These are phyloP conservation scores for Eciton burchellii DNA, from an alignment of 1,140 invertebrate species.

Conservation along the genomic window DNA sequence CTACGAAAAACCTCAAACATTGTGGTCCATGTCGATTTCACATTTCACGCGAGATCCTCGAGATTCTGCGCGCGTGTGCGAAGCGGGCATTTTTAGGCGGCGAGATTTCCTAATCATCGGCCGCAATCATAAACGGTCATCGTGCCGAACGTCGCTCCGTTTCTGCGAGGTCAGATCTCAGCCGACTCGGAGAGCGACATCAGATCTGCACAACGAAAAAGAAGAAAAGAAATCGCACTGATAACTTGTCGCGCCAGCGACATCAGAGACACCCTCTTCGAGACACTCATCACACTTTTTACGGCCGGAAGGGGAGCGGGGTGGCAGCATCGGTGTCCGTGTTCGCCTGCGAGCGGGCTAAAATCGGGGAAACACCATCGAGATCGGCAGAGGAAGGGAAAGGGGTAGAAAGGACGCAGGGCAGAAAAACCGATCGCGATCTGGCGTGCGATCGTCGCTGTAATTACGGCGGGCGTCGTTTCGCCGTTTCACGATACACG, in stretches of 20 bases:
- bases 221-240: neutral
- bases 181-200: too few relatives aligned
- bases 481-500: neutral
- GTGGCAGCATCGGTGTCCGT: neutral
- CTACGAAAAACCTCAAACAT: neutral
- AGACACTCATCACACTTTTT: neutral
- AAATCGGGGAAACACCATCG: neutral
- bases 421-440: neutral
- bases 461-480: slow-evolving; percentile 35
- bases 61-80: neutral
- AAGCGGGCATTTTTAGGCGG: too few relatives aligned
- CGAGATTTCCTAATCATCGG: too few relatives aligned
- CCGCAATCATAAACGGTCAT: neutral
- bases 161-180: too few relatives aligned
- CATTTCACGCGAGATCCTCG: neutral
- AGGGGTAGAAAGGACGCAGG: too few relatives aligned
- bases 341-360: neutral
- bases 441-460: neutral
- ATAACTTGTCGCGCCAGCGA: too few relatives aligned
- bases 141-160: neutral
- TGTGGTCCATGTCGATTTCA: neutral
- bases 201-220: too few relatives aligned
- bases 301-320: neutral
- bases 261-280: too few relatives aligned
- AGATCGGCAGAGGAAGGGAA: neutral